Conservation (phyloP, 2,888 invertebrate genomes). For the Pimpla rufipes region DNA sequence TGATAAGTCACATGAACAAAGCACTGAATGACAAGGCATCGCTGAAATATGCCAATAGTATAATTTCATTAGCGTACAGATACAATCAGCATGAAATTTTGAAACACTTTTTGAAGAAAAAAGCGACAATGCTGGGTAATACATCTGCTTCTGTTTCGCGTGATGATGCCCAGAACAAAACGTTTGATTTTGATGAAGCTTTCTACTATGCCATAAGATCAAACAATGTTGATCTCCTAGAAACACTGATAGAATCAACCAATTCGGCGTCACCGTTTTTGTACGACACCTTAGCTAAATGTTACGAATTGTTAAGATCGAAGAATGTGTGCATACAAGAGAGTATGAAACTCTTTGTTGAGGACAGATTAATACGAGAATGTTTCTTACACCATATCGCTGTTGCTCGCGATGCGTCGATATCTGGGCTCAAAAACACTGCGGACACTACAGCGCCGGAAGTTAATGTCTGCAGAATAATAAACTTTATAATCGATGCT, state of each 20-base stretch:
- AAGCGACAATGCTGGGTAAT: neutral
- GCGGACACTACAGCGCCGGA: neutral
- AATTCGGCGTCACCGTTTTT: neutral
- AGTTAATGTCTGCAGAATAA: neutral
- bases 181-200: neutral
- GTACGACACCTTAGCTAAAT: neutral
- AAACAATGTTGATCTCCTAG: conserved; percentile 6
- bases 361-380: neutral
- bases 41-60: neutral
- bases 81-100: neutral
- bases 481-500: neutral
- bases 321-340: conserved; percentile 2
- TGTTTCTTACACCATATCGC: neutral
- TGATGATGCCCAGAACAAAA: neutral
- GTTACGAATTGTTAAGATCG: neutral
- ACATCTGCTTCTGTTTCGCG: neutral
- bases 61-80: neutral
- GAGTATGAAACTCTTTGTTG: neutral
- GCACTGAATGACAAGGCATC: neutral
- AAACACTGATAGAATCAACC: neutral
- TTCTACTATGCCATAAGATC: conserved; percentile 1
- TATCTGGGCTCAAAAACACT: neutral
- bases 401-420: neutral
- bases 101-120: neutral
- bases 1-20: neutral